Percentiles rank a stretch among this genome's conserved stretches.
phyloP scores from a whole-genome alignment of 2,888 invertebrate genomes.

The Melangyna quadrimaculata region DNA sequence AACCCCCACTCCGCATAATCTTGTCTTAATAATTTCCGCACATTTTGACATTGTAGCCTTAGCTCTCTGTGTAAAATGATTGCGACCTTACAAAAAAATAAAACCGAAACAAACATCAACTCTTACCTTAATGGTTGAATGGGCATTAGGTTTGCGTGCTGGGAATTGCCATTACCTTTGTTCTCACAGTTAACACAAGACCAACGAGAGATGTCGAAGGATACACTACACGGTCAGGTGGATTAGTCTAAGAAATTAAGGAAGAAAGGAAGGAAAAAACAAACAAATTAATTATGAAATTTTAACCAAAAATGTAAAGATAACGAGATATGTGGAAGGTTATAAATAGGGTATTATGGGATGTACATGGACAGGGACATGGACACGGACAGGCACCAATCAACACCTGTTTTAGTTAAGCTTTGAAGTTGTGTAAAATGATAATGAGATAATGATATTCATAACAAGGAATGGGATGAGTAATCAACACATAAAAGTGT shows the following conservation, averaged over 20 bases:
- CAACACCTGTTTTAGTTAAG: no score
- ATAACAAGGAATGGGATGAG: no score
- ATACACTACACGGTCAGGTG: neutral
- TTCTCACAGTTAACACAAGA: neutral
- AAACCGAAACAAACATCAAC: neutral
- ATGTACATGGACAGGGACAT: no score
- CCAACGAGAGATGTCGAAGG: neutral
- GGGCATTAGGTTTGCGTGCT: neutral
- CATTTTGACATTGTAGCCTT: neutral
- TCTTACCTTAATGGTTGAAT: neutral
- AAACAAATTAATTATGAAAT: neutral
- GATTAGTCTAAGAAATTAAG: neutral
- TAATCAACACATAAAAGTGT: no score
- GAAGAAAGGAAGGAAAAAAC: neutral
- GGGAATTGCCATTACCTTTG: neutral
- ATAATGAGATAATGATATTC: no score
- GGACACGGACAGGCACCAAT: no score
- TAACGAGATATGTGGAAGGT: neutral
- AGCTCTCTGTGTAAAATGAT: neutral
- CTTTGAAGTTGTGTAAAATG: no score
- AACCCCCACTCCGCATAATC: neutral
- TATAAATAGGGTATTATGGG: no score
- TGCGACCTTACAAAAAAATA: neutral
- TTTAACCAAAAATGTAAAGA: neutral
- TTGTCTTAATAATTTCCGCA: neutral